phyloP scores from a whole-genome alignment of 2,888 invertebrate species.

The Eupsilia transversa region DNA sequence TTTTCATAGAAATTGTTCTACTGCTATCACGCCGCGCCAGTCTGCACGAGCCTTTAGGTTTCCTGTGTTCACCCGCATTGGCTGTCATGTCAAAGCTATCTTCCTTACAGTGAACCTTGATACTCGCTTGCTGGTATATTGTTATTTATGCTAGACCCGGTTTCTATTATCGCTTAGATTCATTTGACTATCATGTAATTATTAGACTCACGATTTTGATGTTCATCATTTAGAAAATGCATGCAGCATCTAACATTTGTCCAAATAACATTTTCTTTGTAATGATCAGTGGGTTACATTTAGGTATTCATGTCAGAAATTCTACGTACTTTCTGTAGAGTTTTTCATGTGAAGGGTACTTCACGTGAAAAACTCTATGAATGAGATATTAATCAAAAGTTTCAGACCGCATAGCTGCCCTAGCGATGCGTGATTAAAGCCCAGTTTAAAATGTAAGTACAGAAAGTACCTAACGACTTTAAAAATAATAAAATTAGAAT shows the following conservation, averaged over 20 bases:
- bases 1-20: no score
- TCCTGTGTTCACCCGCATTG: not conserved
- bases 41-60: no score
- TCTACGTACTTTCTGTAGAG: no score
- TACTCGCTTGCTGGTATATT: not conserved
- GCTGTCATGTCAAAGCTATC: constrained; percentile 6
- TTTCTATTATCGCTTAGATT: not conserved
- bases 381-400: not conserved
- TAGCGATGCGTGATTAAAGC: no score
- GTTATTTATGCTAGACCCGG: not conserved
- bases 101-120: not conserved
- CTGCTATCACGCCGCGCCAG: no score
- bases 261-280: not conserved
- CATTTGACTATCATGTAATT: not conserved
- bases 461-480: not conserved
- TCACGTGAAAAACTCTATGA: constrained; percentile 1
- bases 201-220: not conserved
- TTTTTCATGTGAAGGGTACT: no score
- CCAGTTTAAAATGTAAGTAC: not conserved
- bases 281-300: not conserved
- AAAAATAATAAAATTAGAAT: not conserved
- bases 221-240: not conserved
- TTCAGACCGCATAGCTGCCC: not conserved
- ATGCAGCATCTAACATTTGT: not conserved
- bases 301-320: not conserved